phyloP scores from a whole-genome alignment of 2,888 invertebrate genomes.

The Pediacus dermestoides region DNA sequence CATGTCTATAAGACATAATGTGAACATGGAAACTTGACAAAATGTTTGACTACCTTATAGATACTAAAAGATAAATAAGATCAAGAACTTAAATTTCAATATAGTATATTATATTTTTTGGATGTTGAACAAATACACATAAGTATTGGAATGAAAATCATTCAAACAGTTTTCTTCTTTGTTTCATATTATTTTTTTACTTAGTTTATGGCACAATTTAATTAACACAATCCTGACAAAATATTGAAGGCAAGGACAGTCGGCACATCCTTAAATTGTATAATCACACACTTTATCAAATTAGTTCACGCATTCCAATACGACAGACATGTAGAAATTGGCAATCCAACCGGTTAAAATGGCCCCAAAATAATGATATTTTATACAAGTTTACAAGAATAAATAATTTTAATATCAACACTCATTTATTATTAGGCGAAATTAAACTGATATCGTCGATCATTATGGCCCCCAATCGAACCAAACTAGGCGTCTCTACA shows the following conservation, averaged over 20 bases:
- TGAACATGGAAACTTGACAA: slow-evolving; percentile 49
- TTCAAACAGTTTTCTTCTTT: slow-evolving; percentile 18
- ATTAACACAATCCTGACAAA: slow-evolving; percentile 31
- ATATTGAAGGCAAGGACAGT: slow-evolving; percentile 43
- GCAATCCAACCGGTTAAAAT: slow-evolving; percentile 24
- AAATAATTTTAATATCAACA: slow-evolving; percentile 43
- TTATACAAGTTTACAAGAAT: slow-evolving; percentile 43
- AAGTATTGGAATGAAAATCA: slow-evolving; percentile 25
- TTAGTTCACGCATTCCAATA: slow-evolving; percentile 44
- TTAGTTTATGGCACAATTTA: slow-evolving; percentile 36
- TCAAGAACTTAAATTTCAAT: slow-evolving; percentile 29
- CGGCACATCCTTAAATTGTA: slow-evolving; percentile 37
- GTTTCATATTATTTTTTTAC: slow-evolving; percentile 7
- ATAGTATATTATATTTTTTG: slow-evolving; percentile 11
- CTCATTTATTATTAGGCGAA: slow-evolving; percentile 26
- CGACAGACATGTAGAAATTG: slow-evolving; percentile 42
- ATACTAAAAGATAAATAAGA: slow-evolving; percentile 27
- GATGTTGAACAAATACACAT: slow-evolving; percentile 20
- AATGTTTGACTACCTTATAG: slow-evolving; percentile 46
- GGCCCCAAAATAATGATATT: slow-evolving; percentile 43
- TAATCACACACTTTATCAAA: slow-evolving; percentile 50
- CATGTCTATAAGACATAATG: slow-evolving; percentile 48
- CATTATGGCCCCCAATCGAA: slow-evolving; percentile 34
- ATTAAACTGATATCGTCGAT: slow-evolving; percentile 26
- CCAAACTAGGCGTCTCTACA: slow-evolving; percentile 34